Percentiles rank a stretch among this genome's conserved stretches.
Conservation (phyloP, 2,888 invertebrate species). For the Apodemia duryi region DNA sequence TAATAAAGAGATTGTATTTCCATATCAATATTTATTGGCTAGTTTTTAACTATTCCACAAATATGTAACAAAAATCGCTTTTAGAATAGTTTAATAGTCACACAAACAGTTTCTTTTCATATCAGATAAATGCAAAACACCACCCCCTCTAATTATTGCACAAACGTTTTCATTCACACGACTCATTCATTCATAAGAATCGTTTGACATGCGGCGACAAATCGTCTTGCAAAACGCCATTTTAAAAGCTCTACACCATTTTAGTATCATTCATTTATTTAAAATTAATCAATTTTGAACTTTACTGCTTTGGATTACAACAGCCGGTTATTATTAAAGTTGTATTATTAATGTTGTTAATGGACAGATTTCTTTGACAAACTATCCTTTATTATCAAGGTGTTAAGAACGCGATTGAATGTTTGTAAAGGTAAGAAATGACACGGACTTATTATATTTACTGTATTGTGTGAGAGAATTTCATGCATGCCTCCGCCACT, state of each 20-base stretch:
- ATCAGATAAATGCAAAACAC: slow-evolving; percentile 39
- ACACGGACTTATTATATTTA: slow-evolving; percentile 57
- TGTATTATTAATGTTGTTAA: neutral
- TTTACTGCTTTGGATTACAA: slow-evolving; percentile 20
- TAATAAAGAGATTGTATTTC: no score
- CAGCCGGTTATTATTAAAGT: neutral
- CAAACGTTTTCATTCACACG: slow-evolving; percentile 51
- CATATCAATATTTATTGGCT: no score
- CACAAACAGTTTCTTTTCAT: slow-evolving; percentile 36
- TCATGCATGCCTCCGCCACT: slow-evolving; percentile 61
- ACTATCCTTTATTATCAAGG: slow-evolving; percentile 28
- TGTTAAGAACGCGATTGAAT: slow-evolving; percentile 36
- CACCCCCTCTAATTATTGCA: slow-evolving; percentile 73
- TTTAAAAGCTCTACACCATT: slow-evolving; percentile 20
- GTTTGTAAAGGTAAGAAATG: slow-evolving; percentile 38
- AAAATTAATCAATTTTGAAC: slow-evolving; percentile 20
- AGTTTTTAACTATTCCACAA: no score
- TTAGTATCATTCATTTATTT: slow-evolving; percentile 1
- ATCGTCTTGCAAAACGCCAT: slow-evolving; percentile 45
- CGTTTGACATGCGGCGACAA: slow-evolving; percentile 70
- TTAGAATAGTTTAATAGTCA: slow-evolving; percentile 39
- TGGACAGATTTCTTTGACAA: slow-evolving; percentile 20
- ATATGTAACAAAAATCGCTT: neutral
- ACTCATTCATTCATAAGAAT: slow-evolving; percentile 44
- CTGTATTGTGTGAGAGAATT: slow-evolving; percentile 55